A percentile compares a stretch with the other conserved stretches of the same genome.
Conservation (phyloP, 2,113 vertebrate genomes). For the Bambusicola thoracicus region DNA sequence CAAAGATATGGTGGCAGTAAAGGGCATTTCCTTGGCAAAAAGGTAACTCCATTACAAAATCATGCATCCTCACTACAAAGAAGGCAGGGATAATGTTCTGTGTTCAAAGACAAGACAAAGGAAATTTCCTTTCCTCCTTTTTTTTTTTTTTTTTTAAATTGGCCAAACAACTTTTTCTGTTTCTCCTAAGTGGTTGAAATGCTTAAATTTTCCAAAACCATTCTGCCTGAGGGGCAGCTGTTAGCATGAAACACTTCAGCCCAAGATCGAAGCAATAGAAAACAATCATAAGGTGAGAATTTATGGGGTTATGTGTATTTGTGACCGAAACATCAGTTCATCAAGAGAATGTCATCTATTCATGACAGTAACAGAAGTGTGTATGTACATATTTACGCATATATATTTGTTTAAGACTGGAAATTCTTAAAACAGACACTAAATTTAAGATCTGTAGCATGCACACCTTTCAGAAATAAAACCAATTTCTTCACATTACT, state of each 20-base stretch:
- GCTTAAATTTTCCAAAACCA: background rate
- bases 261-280: background rate
- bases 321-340: background rate
- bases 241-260: accelerated
- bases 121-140: accelerated
- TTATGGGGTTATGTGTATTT: background rate
- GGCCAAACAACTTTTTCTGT: background rate
- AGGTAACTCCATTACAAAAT: background rate
- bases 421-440: background rate
- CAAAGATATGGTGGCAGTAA: background rate
- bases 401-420: background rate
- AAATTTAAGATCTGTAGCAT: background rate
- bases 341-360: background rate
- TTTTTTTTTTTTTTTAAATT: background rate
- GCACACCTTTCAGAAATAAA: background rate
- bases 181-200: background rate
- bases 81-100: background rate
- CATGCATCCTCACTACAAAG: background rate
- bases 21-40: background rate
- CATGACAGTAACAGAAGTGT: accelerated
- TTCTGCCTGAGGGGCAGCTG: background rate
- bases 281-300: background rate
- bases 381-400: too few relatives aligned
- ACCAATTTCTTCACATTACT: background rate
- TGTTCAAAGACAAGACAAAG: background rate